Evolutionary conservation across 1,140 invertebrate species (phyloP), one percentile per base, ranked within the genome.

Genomic region (Thaumetopoea pityocampa): DNA sequence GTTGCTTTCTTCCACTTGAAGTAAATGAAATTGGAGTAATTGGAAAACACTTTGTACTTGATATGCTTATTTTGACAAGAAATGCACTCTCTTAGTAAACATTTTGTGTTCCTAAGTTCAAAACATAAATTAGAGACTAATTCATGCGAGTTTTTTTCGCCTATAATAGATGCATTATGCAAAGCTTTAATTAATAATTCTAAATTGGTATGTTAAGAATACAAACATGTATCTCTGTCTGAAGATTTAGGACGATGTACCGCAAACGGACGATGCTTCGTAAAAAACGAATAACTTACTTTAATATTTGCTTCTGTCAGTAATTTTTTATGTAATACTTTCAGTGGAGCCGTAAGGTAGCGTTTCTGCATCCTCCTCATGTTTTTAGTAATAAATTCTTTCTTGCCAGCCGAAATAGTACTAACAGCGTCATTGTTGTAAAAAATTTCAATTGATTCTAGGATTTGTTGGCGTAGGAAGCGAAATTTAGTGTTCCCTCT

Each of bases 151-250:
- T 30, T 30, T 0, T 17, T 30, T 18, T 17, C 29, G 1, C 16
- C 4, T 17, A 30, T 30, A 18, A 33, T 20, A 11, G 4, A 1
- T 1, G 17, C 9, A 12, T 43, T 43, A 8, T 38, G 4, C 5
- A 50, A 16, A 34, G 9, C 10, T 19, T 22, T 11, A 38, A 50
- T 29, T 14, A 42, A 8, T 14, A 50, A 32, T 19, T 55, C 33
- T n/a, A 50, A 32, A 46, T 55, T 55, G 1, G 5, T 34, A 17
- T 55, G 51, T 4, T 19, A 18, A 26, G 20, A 11, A 42, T 46
- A 55, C 5, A n/a, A 5, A 36, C 46, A 55, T 7, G 51, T 55
- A 4, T 55, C 32, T 14, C 51, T 15, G n/a, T 8, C n/a, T 17
- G 18, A n/a, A 8, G 8, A 12, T 19, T 32, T 52, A 9, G 51